phyloP scores from a whole-genome alignment of 2,888 invertebrate genomes.

The Drosophila lacicola region DNA sequence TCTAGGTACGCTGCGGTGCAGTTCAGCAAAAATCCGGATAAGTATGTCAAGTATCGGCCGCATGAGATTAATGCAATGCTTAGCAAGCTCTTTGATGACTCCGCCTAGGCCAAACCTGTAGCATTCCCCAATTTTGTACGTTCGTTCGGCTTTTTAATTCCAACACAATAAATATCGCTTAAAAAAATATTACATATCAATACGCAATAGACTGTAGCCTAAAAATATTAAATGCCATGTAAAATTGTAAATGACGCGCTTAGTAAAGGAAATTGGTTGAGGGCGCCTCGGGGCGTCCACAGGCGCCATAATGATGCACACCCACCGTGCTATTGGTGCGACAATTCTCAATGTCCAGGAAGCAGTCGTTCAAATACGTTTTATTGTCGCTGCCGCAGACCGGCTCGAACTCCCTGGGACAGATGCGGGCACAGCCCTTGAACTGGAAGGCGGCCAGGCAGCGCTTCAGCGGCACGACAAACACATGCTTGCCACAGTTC shows the following conservation, averaged over 20 bases:
- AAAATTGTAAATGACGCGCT: slow-evolving; percentile 45
- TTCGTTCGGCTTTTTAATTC: slow-evolving; percentile 73
- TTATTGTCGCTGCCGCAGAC: slow-evolving; percentile 96
- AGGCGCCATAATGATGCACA: slow-evolving; percentile 92
- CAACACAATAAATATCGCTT: slow-evolving; percentile 78
- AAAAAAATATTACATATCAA: slow-evolving; percentile 67
- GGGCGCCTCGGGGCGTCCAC: slow-evolving; percentile 93
- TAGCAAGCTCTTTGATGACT: slow-evolving; percentile 96
- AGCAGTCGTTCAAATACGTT: slow-evolving; percentile 97
- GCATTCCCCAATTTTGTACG: slow-evolving; percentile 42
- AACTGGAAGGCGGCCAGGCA: slow-evolving; percentile 94
- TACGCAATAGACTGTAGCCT: slow-evolving; percentile 70
- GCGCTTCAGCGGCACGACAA: slow-evolving; percentile 94
- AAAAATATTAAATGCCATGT: slow-evolving; percentile 76
- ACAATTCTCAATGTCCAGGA: slow-evolving; percentile 96
- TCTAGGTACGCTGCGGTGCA: slow-evolving; percentile 89
- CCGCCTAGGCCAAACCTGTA: slow-evolving; percentile 67
- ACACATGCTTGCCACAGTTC: slow-evolving; percentile 96
- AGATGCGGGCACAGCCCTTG: slow-evolving; percentile 94
- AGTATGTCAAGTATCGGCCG: slow-evolving; percentile 96
- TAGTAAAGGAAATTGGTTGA: slow-evolving; percentile 94
- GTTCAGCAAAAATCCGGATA: slow-evolving; percentile 97
- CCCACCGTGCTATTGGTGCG: slow-evolving; percentile 91
- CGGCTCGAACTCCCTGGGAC: slow-evolving; percentile 94
- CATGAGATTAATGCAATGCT: slow-evolving; percentile 93